A percentile compares a stretch with the other conserved stretches of the same genome.
Conservation (phyloP, 2,797 vertebrate genomes). For the Parotocinclus haroldoi region DNA sequence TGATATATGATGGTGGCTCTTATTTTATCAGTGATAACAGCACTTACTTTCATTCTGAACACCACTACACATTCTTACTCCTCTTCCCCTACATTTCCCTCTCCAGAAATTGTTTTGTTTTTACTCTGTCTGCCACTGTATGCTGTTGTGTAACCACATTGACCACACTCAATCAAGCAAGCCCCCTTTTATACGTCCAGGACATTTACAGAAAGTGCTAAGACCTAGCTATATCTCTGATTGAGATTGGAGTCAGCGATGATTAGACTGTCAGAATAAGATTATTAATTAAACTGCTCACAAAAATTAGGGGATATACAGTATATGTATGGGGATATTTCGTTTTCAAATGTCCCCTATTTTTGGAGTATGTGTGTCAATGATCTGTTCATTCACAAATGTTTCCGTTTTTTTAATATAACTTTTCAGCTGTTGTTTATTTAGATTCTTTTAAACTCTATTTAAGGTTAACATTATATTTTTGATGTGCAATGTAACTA, state of each 20-base stretch:
- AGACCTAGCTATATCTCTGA: background rate
- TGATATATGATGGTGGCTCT: slow-evolving; percentile 12
- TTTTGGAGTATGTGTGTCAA: too few relatives aligned
- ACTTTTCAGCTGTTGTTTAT: too few relatives aligned
- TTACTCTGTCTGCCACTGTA: background rate
- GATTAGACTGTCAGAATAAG: too few relatives aligned
- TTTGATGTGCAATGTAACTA: too few relatives aligned
- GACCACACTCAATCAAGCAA: background rate
- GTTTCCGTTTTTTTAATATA: too few relatives aligned
- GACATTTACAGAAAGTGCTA: background rate
- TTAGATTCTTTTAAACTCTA: too few relatives aligned
- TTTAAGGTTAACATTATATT: too few relatives aligned
- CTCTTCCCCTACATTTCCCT: background rate
- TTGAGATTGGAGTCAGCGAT: slow-evolving; percentile 1
- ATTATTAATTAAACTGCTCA: too few relatives aligned
- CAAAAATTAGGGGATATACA: too few relatives aligned
- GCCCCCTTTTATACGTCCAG: background rate
- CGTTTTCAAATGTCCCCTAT: too few relatives aligned
- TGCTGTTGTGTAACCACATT: background rate
- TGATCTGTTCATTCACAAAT: too few relatives aligned
- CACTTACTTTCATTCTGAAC: background rate
- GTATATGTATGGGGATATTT: too few relatives aligned
- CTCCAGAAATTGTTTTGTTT: background rate
- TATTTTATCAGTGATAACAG: background rate
- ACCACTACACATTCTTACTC: slow-evolving; percentile 1